Conservation (phyloP, 2,888 invertebrate species). For the Brenthis ino region DNA sequence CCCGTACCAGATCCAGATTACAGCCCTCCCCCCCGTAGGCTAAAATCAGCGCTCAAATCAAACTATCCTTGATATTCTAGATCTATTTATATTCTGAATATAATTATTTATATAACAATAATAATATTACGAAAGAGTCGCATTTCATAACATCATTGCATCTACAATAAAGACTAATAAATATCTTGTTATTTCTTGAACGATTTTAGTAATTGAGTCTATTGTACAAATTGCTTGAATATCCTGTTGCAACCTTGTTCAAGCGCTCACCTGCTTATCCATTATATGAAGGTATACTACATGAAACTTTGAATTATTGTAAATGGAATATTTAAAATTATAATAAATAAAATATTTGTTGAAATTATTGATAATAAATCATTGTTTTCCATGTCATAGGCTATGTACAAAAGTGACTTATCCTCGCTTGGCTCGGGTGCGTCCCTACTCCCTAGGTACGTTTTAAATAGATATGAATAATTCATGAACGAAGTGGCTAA, state of each 20-base stretch:
- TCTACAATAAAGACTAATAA: not conserved
- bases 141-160: not conserved
- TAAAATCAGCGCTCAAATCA: conserved; percentile 69
- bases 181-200: conserved; percentile 6
- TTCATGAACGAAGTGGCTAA: no score
- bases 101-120: not conserved
- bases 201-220: conserved; percentile 8
- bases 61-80: conserved; percentile 43
- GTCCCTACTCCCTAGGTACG: no score
- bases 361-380: no score
- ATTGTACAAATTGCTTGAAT: conserved; percentile 5
- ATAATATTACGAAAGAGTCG: not conserved
- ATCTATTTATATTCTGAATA: not conserved
- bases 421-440: no score
- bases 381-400: no score
- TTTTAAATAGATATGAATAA: no score
- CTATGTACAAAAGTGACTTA: no score
- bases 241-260: conserved; percentile 1
- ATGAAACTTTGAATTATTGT: not conserved
- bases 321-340: not conserved
- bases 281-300: not conserved
- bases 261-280: not conserved
- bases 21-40: conserved; percentile 60
- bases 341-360: not conserved
- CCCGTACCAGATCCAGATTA: conserved; percentile 67